Base-by-base conservation (phyloP, 2,797 vertebrate genomes). In the Clangula hyemalis region DNA sequence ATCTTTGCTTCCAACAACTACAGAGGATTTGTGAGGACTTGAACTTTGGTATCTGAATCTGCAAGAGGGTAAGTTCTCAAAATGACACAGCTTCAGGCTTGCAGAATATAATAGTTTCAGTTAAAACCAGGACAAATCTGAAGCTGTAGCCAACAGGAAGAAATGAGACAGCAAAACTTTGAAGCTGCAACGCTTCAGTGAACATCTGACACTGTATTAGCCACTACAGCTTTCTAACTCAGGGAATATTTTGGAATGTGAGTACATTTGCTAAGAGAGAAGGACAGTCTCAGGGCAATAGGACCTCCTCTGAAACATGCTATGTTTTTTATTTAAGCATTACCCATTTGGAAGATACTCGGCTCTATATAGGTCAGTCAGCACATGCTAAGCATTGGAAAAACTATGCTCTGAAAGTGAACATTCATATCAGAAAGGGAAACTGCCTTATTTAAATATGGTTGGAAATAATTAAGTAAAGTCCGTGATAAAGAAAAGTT, bases 381-480 rank as follows among this genome's bases (percentile, higher is more conserved):
- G 13, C 45, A 21, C 21, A 57, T 51, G n/a, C 28, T 57, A 47
- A 79, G n/a, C 24, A 20, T 28, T 13, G 11, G 62, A 95, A 77
- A 76, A 89, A 70, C 41, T 85, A 64, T 1, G 1, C 24, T 82
- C 24, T 45, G 56, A 58, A 94, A 94, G 87, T 12, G 53, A 93
- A 76, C 28, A 77, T 58, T 91, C 22, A 11, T 70, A 60, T 77
- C 70, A 77, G 73, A 94, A 95, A 93, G 36, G 30, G n/a, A 89
- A 96, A 84, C 7, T 45, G 43, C 45, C 21, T 64, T 64, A 66
- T 84, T 92, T 80, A 74, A 76, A 80, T 65, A 68, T 49, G 36
- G 9, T 74, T 15, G 0, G 70, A 94, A 94, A 89, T 58, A 85
- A 80, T 82, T 69, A 89, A 82, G 38, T 60, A 36, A 84, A 4